Base-by-base conservation (phyloP, 2,113 vertebrate species). In the Dermatemys mawii region DNA sequence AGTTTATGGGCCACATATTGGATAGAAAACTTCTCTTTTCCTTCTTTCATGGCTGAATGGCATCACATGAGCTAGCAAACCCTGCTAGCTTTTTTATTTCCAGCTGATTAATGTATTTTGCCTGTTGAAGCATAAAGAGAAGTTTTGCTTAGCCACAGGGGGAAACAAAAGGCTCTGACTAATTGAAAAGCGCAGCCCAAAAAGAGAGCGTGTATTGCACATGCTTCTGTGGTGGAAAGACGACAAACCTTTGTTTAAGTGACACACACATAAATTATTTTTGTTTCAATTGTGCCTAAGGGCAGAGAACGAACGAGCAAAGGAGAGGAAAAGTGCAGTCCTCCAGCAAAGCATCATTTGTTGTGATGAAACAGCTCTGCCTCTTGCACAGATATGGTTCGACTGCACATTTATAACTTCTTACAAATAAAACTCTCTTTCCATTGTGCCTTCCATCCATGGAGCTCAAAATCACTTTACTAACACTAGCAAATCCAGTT, bases 71-170 rank as follows among this genome's bases (percentile, higher is more conserved):
- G 14, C 73, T 44, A 87, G 44, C 24, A 53, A 91, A 35, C 35
- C 35, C 80, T 13, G 22, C 17, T 90, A 24, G 73, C 67, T 91
- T 84, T 93, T 89, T 92, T 85, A 63, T 78, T 92, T 93, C 91
- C 86, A 90, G 51, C 84, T 67, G n/a, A 92, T 57, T 60, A 81
- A 92, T 24, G 41, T 84, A 49, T 51, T 92, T 88, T 87, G 80
- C 78, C 81, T 70, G 90, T 9, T 95, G 86, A 95, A 60, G 46
- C 12, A n/a, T 48, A 84, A 83, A 75, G 44, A 92, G 84, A 16
- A 83, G 84, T 32, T 81, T 55, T 90, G 75, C 32, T 53, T 81
- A 78, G n/a, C 54, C 60, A 27, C 4, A 5, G 35, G 84, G 63
- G 48, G 46, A 84, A 94, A 81, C 32, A 35, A 81, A 89, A 87